A percentile compares a stretch with the other conserved stretches of the same genome.
These are phyloP conservation scores for Dolichoris vasculosae DNA, from an alignment of 1,140 invertebrate genomes.

Conservation along the genomic window DNA sequence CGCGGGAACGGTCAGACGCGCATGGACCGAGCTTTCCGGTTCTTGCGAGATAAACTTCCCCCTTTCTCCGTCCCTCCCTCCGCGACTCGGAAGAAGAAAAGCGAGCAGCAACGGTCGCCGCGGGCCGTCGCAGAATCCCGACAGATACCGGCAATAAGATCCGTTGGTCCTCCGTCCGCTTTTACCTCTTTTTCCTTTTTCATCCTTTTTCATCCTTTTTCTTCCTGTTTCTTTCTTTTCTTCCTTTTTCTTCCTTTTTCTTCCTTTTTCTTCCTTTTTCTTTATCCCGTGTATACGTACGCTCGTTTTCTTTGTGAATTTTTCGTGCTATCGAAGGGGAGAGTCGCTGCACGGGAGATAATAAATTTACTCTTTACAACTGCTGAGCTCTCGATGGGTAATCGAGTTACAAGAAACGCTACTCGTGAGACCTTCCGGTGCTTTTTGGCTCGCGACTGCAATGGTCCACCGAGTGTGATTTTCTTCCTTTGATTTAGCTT, in stretches of 20 bases:
- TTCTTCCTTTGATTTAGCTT: conserved; percentile 27
- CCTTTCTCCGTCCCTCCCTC: background rate
- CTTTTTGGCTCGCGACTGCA: conserved; percentile 13
- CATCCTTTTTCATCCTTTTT: background rate
- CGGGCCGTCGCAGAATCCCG: conserved; percentile 10
- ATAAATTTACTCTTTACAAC: conserved; percentile 52
- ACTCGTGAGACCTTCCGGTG: conserved; percentile 26
- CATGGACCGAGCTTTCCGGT: background rate
- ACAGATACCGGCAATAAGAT: conserved; percentile 35
- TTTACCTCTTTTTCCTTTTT: too few relatives aligned
- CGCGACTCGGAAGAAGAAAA: background rate
- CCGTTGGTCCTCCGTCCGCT: background rate
- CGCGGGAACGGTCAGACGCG: background rate
- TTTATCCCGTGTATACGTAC: too few relatives aligned
- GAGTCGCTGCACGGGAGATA: background rate
- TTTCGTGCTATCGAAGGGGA: background rate
- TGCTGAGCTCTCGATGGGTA: conserved; percentile 42
- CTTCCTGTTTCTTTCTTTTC: background rate
- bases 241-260: background rate
- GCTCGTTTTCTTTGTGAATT: background rate
- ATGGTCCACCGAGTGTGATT: conserved; percentile 13
- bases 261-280: background rate
- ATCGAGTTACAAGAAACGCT: conserved; percentile 42
- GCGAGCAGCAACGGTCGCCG: background rate
- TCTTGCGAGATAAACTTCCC: background rate